A percentile compares a stretch with the other conserved stretches of the same genome.
Evolutionary conservation across 2,888 invertebrate genomes (phyloP).

Genomic region (Osedax fenrisi): DNA sequence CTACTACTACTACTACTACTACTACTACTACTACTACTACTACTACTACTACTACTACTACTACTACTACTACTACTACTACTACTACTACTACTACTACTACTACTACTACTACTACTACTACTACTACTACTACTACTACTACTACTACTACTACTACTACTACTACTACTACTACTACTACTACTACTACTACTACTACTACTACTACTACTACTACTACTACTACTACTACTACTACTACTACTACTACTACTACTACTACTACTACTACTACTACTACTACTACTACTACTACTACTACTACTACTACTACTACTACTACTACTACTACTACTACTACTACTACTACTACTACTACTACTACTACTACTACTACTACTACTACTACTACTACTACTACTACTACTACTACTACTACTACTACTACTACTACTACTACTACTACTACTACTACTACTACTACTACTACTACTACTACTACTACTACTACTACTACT

Average conservation of each 20-base stretch:
- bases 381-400: not conserved
- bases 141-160: not conserved
- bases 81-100: not conserved
- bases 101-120: not conserved
- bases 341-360: not conserved
- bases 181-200: not conserved
- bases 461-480: not conserved
- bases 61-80: not conserved
- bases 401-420: not conserved
- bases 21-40: not conserved
- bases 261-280: not conserved
- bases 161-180: not conserved
- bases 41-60: not conserved
- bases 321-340: not conserved
- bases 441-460: not conserved
- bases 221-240: not conserved
- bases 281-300: not conserved
- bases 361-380: not conserved
- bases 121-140: not conserved
- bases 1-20: not conserved
- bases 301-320: not conserved
- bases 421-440: not conserved
- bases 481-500: not conserved
- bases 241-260: not conserved
- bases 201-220: not conserved